phyloP scores from a whole-genome alignment of 1,140 invertebrate genomes.

The Saccostrea echinata region DNA sequence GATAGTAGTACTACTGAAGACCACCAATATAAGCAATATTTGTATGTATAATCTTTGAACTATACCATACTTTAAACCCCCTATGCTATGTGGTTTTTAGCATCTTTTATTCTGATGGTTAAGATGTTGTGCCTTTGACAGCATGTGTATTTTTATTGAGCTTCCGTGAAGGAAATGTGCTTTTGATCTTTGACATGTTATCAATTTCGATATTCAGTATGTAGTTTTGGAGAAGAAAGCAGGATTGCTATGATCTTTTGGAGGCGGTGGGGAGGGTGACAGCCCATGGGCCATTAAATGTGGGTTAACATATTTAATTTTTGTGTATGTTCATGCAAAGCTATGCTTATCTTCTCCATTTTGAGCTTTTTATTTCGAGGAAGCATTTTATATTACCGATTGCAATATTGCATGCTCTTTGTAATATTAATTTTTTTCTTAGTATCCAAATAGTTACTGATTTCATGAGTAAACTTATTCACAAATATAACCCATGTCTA shows the following conservation, averaged over 20 bases:
- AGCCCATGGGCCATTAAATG: background rate
- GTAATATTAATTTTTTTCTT: conserved; percentile 10
- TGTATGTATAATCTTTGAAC: background rate
- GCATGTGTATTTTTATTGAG: conserved; percentile 5
- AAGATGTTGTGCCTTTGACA: conserved; percentile 34
- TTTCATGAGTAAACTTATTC: conserved; percentile 11
- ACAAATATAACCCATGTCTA: conserved; percentile 19
- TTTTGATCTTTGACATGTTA: background rate
- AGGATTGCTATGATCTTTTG: background rate
- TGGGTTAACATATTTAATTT: background rate
- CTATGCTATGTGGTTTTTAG: background rate
- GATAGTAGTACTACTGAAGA: conserved; percentile 15
- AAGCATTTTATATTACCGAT: conserved; percentile 10
- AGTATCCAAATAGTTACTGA: conserved; percentile 15
- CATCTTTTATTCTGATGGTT: background rate
- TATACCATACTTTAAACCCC: background rate
- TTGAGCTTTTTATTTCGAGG: conserved; percentile 13
- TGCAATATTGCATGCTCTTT: conserved; percentile 26
- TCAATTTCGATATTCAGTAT: conserved; percentile 17
- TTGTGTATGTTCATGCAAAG: conserved; percentile 17
- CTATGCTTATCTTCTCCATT: conserved; percentile 26
- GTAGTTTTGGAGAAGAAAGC: conserved; percentile 16
- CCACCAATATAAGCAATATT: conserved; percentile 14
- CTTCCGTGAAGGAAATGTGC: background rate
- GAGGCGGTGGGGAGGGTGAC: conserved; percentile 1